Conservation (phyloP, 1,140 invertebrate species). For the Drosophila triauraria region DNA sequence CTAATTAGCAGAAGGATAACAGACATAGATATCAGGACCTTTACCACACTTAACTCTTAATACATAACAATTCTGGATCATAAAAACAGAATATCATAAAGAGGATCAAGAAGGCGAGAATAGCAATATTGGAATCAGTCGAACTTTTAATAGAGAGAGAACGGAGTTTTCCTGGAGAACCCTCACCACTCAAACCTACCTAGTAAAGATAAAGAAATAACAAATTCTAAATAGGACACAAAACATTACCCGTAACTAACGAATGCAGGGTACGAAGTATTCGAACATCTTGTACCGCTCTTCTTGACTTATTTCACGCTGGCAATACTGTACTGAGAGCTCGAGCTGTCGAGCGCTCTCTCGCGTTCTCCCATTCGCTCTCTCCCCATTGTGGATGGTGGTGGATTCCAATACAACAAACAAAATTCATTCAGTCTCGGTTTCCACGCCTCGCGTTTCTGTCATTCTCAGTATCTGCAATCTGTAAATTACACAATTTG, state of each 20-base stretch:
- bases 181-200: too few relatives aligned
- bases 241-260: not conserved
- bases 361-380: conserved; percentile 22
- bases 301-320: conserved; percentile 24
- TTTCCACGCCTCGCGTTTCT: conserved; percentile 37
- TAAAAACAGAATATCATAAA: too few relatives aligned
- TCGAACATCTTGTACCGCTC: not conserved
- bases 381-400: conserved; percentile 44
- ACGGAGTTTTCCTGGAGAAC: too few relatives aligned
- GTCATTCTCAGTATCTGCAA: conserved; percentile 66
- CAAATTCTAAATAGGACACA: not conserved
- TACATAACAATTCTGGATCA: too few relatives aligned
- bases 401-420: conserved; percentile 72
- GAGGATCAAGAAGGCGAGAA: too few relatives aligned
- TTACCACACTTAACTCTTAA: too few relatives aligned
- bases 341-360: not conserved
- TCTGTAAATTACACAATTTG: conserved; percentile 78
- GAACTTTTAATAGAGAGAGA: too few relatives aligned
- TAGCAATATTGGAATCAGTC: too few relatives aligned
- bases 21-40: too few relatives aligned
- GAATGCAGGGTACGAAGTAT: not conserved
- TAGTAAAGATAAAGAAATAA: not conserved
- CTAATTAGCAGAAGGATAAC: too few relatives aligned
- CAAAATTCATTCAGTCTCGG: conserved; percentile 58
- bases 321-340: conserved; percentile 52